Conservation (phyloP, 1,140 invertebrate species). For the Bombus waltoni region DNA sequence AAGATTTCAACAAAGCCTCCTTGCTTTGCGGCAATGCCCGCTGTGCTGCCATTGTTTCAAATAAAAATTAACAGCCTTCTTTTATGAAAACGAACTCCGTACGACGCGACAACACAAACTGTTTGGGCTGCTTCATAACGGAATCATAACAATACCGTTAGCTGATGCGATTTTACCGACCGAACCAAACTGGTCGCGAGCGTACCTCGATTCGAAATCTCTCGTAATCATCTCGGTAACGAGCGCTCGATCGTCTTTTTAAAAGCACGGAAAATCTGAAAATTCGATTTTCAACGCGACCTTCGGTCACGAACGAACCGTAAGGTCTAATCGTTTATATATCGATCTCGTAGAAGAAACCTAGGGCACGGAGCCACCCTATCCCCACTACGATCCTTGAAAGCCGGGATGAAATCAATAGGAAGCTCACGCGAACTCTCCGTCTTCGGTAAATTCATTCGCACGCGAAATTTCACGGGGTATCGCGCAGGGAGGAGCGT, state of each 20-base stretch:
- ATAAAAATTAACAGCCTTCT: neutral
- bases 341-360: slow-evolving; percentile 57
- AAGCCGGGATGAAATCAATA: slow-evolving; percentile 76
- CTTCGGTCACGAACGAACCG: too few species aligned
- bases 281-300: neutral
- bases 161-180: slow-evolving; percentile 32
- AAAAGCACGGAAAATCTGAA: neutral
- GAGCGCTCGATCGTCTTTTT: neutral
- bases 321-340: slow-evolving; percentile 43
- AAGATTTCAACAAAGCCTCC: slow-evolving; percentile 96
- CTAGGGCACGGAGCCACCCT: slow-evolving; percentile 33
- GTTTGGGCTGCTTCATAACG: neutral
- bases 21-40: slow-evolving; percentile 93
- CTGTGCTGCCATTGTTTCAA: slow-evolving; percentile 81
- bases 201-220: neutral
- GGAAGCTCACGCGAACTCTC: slow-evolving; percentile 70
- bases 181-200: neutral
- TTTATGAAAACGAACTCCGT: too few species aligned
- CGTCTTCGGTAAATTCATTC: slow-evolving; percentile 47
- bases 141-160: neutral
- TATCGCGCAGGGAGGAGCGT: slow-evolving; percentile 23
- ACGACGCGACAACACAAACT: neutral
- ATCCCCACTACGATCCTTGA: slow-evolving; percentile 62
- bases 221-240: neutral
- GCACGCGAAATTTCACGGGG: slow-evolving; percentile 47